Evolutionary conservation across 2,888 invertebrate species (phyloP), one percentile per base, ranked within the genome.

Genomic region (Andrena haemorrhoa): DNA sequence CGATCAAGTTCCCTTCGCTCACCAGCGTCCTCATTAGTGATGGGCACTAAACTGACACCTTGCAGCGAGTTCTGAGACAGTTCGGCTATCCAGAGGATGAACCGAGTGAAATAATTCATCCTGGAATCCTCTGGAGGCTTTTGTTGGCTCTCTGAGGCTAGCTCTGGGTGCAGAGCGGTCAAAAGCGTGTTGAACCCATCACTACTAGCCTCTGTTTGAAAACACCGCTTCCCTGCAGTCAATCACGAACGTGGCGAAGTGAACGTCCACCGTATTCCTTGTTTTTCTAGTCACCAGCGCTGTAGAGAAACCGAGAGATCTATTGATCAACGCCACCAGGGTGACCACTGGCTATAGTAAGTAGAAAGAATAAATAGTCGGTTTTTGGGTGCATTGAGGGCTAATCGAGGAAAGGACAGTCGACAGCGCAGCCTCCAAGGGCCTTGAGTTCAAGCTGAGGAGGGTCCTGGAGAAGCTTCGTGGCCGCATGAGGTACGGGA

Each of bases 361-460:
- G 93, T 93, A 74, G 73, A 35, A n/a, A 8, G 56, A 47, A 41
- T 49, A 33, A 2, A 1, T 8, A 16, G 20, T n/a, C 12, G 2
- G 10, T 12, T 2, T 6, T 56, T 66, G 20, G 29, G 53, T 41
- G 47, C 82, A 12, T 58, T 41, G 8, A 10, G 53, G 35, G 26
- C 68, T 84, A 85, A 83, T 86, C 33, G 16, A 58, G 29, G 64
- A 84, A 88, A 86, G 91, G 87, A 89, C 87, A 93, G 93, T 93
- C 86, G 92, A 93, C 90, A 93, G 91, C 77, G 93, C 93, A 41
- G 89, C 93, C 3, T 92, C 93, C 60, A 92, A 82, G 68, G 92
- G 92, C 56, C 84, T 93, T 71, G 93, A 93, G 76, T 91, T 92
- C 82, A 92, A 92, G 66, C 85, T 93, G 65, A 88, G 89, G 68